These are phyloP conservation scores for Micrasema minimum DNA, from an alignment of 1,140 invertebrate species.

Conservation along the genomic window DNA sequence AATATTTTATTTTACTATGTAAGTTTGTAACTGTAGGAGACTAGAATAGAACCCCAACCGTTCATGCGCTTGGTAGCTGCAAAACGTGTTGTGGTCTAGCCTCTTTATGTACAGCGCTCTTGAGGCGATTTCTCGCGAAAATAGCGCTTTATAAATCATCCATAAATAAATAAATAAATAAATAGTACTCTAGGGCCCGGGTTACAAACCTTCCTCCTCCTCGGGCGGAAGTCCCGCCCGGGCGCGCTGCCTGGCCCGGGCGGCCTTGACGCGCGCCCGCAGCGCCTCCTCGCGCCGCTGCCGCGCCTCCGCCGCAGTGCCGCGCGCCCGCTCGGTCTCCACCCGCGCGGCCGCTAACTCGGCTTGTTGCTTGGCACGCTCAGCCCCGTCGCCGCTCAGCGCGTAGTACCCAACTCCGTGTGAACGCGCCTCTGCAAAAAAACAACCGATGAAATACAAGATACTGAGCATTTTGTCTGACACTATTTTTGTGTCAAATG, in stretches of 20 bases:
- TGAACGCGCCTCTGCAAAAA: conserved; percentile 78
- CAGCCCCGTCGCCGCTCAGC: conserved; percentile 85
- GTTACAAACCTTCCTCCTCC: conserved; percentile 61
- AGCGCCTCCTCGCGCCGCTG: conserved; percentile 76
- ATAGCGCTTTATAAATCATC: no score
- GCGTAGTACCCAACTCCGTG: conserved; percentile 91
- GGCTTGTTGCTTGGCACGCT: conserved; percentile 80
- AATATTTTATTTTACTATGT: no score
- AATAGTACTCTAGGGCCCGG: background rate
- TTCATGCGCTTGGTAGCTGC: no score
- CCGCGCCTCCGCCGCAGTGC: conserved; percentile 71
- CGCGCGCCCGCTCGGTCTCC: conserved; percentile 77
- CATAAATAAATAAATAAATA: no score
- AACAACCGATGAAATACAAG: no score
- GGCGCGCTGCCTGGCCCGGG: conserved; percentile 79
- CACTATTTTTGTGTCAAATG: no score
- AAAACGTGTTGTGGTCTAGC: no score
- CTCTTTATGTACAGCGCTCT: no score
- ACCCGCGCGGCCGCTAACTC: conserved; percentile 76
- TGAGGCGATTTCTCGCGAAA: no score
- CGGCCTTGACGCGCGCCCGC: conserved; percentile 79
- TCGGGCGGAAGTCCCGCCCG: conserved; percentile 80
- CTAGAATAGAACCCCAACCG: no score
- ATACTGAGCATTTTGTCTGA: no score
- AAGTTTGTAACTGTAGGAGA: no score